Evolutionary conservation across 2,888 invertebrate species (phyloP), one percentile per base, ranked within the genome.

Genomic region (Andrena bicolor): DNA sequence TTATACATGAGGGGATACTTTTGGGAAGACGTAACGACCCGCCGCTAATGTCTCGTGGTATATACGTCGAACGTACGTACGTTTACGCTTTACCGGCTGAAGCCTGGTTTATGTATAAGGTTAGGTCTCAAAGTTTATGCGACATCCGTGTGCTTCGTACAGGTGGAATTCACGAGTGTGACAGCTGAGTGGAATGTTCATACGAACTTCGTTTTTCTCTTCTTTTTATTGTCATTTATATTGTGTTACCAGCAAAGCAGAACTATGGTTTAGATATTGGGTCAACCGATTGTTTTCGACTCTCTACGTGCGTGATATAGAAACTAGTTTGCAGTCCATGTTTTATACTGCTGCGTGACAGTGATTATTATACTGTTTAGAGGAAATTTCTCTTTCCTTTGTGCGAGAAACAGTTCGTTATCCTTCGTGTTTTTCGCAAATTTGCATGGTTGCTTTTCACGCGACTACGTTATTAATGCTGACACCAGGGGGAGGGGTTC

Each of bases 1-100:
- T 49, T 66, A 8, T 16, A 13, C 41, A 1, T 20, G 10, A 68
- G 51, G 51, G 35, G 8, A 66, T n/a, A 30, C n/a, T 60, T 51
- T 66, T 13, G 8, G n/a, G 69, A 82, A 61, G 41, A 83, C 72
- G 82, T 82, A 73, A 82, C 65, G 16, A 10, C 23, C 41, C 16
- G 63, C 23, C n/a, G 48, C n/a, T 49, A 60, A 35, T 16, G 51
- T 30, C 65, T 70, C 51, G 10, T 51, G 26, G 13, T 32, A 60
- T 63, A 70, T 13, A 58, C 75, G 58, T 80, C 30, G 49, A 82
- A 80, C 56, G 82, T 84, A 84, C 79, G 79, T 84, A 83, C 30
- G n/a, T 64, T 35, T 8, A 80, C 28, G 2, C 13, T 70, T 35
- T 49, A 8, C n/a, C 7, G 10, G 20, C 32, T 7, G 1, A 56